Evolutionary conservation across 2,797 vertebrate genomes (phyloP).

Genomic region (Lemur catta): DNA sequence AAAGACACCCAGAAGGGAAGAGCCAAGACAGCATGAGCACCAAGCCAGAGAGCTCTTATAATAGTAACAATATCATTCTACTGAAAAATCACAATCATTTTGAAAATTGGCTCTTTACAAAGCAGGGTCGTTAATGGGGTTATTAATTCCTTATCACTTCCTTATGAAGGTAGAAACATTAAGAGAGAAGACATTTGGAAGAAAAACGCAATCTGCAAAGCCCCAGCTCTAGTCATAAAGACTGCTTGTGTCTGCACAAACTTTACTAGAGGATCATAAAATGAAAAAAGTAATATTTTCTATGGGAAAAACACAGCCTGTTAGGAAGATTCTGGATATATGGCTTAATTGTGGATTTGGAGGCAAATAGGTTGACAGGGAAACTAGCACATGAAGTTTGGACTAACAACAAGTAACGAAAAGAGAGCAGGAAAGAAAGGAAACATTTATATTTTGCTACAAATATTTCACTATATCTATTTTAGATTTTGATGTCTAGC

Average conservation of each 20-base stretch:
- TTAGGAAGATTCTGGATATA: background rate
- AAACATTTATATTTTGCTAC: constrained; percentile 11
- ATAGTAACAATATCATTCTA: background rate
- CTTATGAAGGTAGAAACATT: background rate
- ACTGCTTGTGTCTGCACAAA: background rate
- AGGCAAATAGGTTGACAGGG: background rate
- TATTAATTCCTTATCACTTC: background rate
- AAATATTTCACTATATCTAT: constrained; percentile 21
- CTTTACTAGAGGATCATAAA: background rate
- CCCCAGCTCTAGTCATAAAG: background rate
- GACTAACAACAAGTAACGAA: background rate
- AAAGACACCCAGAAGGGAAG: background rate
- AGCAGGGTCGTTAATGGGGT: background rate
- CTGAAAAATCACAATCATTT: background rate
- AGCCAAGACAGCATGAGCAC: background rate
- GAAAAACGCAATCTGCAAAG: background rate
- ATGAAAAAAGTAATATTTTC: constrained; percentile 5
- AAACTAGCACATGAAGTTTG: background rate
- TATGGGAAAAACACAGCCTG: background rate
- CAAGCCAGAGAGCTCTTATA: background rate
- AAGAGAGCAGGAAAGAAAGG: background rate
- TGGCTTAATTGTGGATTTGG: background rate
- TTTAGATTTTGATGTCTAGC: background rate
- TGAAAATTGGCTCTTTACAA: background rate
- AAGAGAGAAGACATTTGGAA: background rate